Evolutionary conservation across 2,113 vertebrate genomes (phyloP).

Genomic region (Smithornis capensis): DNA sequence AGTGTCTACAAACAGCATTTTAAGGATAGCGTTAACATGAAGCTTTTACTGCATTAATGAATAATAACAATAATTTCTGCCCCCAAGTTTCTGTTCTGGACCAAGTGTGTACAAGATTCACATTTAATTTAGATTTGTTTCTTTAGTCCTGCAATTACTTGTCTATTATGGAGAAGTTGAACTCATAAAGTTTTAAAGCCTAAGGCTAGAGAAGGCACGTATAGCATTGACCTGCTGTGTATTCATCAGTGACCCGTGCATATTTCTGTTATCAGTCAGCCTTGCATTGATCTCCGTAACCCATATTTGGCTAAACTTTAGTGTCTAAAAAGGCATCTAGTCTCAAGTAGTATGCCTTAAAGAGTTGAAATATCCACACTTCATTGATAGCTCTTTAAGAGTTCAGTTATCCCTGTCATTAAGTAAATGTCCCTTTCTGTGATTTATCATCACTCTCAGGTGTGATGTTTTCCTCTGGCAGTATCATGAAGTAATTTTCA

Average conservation of each 20-base stretch:
- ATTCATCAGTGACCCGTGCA: not conserved
- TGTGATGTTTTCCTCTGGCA: not conserved
- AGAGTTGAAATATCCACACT: not conserved
- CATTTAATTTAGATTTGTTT: not conserved
- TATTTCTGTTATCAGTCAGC: not conserved
- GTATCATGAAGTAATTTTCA: not conserved
- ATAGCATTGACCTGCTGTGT: not conserved
- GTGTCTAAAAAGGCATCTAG: not conserved
- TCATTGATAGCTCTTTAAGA: not conserved
- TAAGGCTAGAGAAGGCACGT: not conserved
- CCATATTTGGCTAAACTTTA: not conserved
- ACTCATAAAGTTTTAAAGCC: not conserved
- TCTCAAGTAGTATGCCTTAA: not conserved
- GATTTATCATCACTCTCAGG: not conserved
- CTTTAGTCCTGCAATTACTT: not conserved
- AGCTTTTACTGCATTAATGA: not conserved
- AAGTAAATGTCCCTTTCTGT: not conserved
- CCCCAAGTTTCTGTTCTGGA: not conserved
- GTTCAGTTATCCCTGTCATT: not conserved
- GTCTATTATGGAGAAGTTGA: not conserved
- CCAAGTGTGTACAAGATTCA: not conserved
- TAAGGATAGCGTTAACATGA: not conserved
- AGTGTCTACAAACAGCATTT: not conserved
- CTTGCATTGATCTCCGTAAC: not conserved
- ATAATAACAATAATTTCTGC: not conserved